Evolutionary conservation across 2,888 invertebrate species (phyloP).

Genomic region (Chrysodeixis includens): DNA sequence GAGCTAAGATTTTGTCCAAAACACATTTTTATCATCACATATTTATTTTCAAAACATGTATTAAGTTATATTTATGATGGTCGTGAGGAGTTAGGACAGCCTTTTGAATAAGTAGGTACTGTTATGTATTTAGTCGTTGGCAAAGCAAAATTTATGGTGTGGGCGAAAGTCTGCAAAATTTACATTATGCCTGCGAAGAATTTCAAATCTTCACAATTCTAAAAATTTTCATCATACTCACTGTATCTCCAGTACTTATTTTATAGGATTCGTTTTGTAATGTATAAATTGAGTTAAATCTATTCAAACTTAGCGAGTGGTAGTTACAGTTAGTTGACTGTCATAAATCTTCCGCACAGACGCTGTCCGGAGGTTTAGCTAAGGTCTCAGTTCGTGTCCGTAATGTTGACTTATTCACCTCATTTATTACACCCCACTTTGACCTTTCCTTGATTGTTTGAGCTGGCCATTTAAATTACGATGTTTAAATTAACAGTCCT

Average conservation of each 20-base stretch:
- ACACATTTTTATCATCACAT: not conserved
- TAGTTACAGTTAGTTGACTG: not conserved
- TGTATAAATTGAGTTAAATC: not conserved
- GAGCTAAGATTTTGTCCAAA: not conserved
- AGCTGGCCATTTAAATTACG: not conserved
- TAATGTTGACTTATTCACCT: conserved; percentile 5
- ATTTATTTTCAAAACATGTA: not conserved
- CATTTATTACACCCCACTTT: not conserved
- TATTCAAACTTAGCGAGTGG: not conserved
- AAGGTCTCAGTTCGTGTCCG: not conserved
- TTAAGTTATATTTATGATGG: no score
- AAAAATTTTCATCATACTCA: no score
- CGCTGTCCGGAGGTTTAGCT: conserved; percentile 1
- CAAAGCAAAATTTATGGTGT: no score
- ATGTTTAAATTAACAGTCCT: not conserved
- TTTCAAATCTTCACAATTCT: no score
- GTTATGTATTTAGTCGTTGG: no score
- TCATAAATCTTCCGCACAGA: conserved; percentile 1
- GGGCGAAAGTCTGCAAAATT: no score
- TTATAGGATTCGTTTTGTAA: not conserved
- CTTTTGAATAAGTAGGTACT: no score
- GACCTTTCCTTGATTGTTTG: not conserved
- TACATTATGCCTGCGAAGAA: no score
- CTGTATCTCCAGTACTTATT: no score
- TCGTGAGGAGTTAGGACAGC: no score